Evolutionary conservation across 2,888 invertebrate genomes (phyloP), one percentile per base, ranked within the genome.

Genomic region (Heteromurus nitidus): DNA sequence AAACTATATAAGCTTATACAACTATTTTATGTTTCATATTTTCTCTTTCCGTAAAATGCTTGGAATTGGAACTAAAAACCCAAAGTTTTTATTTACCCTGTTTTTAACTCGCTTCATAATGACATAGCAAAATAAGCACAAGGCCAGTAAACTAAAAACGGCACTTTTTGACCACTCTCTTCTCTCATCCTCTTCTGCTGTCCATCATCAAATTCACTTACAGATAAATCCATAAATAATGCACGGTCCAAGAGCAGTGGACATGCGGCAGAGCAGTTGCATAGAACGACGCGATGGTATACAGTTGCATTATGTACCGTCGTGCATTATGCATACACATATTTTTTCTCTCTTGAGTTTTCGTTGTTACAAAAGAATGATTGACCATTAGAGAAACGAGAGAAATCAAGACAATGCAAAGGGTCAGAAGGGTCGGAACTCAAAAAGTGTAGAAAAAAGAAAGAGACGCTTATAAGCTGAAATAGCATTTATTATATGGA

Each of bases 331-430:
- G 53, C 69, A 69, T 53, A 69, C 50, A 50, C n/a, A n/a, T n/a
- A n/a, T n/a, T n/a, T 22, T 60, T 64, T 20, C 42, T 64, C 24
- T 64, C 22, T 64, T 18, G 20, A 18, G 31, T 22, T 44, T 20
- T 44, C 16, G 30, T 11, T 26, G 67, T 28, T 11, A 67, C 24
- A 55, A 55, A 55, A 11, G n/a, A 3, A 58, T 28, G 26, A 42
- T 36, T 74, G 74, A 75, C 75, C 67, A 75, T 65, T 75, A 60
- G 62, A 65, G 65, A 53, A 13, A 64, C 2, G 50, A 62, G 22
- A 22, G 65, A 75, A 55, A 67, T 55, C 55, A 26, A 67, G 44
- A 75, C 65, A 75, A 75, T 67, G 36, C 24, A 44, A 75, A 75
- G 62, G 75, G 75, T 67, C 67, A 65, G n/a, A 67, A 67, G 31